Evolutionary conservation across 2,113 vertebrate genomes (phyloP).

Genomic region (Turdus rufiventris): DNA sequence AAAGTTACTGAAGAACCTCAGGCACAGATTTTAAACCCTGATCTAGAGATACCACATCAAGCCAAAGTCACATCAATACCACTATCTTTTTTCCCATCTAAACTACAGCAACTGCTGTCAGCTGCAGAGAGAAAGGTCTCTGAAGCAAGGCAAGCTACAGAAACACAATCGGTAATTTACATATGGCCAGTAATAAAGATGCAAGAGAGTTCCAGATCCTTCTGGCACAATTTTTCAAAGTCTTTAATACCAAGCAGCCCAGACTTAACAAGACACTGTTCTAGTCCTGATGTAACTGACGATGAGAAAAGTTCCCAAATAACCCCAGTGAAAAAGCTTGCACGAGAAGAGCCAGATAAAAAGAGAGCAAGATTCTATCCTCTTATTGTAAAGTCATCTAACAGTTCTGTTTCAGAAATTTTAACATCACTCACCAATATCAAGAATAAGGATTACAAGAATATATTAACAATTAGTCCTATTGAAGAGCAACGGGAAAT

Average conservation of each 20-base stretch:
- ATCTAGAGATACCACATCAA: slow-evolving; percentile 37
- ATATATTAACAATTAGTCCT: background rate
- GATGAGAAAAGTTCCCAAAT: background rate
- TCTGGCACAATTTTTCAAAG: background rate
- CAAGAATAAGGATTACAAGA: background rate
- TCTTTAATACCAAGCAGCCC: background rate
- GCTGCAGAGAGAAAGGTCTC: background rate
- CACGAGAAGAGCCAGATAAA: background rate
- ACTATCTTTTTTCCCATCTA: background rate
- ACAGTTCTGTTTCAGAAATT: background rate
- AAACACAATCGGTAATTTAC: background rate
- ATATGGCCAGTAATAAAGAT: slow-evolving; percentile 16
- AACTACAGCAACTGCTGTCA: slow-evolving; percentile 1
- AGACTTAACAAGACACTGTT: background rate
- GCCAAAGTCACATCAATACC: background rate
- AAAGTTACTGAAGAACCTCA: background rate
- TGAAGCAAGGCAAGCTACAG: background rate
- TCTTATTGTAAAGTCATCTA: slow-evolving; percentile 33
- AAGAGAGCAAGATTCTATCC: background rate
- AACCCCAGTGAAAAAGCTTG: background rate
- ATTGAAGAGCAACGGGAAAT: background rate
- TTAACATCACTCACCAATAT: background rate
- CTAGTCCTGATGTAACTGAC: background rate
- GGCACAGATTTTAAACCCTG: background rate
- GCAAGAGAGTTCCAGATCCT: background rate